A percentile compares a stretch with the other conserved stretches of the same genome.
phyloP scores from a whole-genome alignment of 1,140 invertebrate genomes.

The Brachystomella parvula region DNA sequence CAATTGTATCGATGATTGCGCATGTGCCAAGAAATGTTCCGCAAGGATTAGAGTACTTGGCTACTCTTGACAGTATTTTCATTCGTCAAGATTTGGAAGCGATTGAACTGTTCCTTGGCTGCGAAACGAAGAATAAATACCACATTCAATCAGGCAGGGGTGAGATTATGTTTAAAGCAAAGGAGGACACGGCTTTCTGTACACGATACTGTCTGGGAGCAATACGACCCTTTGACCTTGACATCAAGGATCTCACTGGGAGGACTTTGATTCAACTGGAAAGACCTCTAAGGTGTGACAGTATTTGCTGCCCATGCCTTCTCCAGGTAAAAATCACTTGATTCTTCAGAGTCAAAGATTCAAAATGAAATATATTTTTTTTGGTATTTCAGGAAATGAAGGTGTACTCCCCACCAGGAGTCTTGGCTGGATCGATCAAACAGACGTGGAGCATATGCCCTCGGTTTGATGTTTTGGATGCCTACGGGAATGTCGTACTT shows the following conservation, averaged over 20 bases:
- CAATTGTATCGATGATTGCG: too few species aligned
- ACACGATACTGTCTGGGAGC: constrained; percentile 66
- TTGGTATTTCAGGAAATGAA: neutral
- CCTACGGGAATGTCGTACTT: constrained; percentile 63
- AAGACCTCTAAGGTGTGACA: constrained; percentile 64
- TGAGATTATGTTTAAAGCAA: constrained; percentile 73
- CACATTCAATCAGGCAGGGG: constrained; percentile 51
- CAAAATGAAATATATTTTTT: neutral
- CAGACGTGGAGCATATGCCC: constrained; percentile 78
- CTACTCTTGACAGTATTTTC: constrained; percentile 75
- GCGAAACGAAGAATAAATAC: constrained; percentile 38
- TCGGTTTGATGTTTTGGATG: constrained; percentile 68
- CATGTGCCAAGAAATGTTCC: constrained; percentile 64
- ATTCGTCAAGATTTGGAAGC: constrained; percentile 80
- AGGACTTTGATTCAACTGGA: constrained; percentile 70
- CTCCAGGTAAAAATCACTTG: constrained; percentile 54
- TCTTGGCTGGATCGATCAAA: constrained; percentile 53
- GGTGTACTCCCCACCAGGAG: constrained; percentile 32
- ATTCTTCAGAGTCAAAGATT: neutral
- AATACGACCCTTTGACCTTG: constrained; percentile 72
- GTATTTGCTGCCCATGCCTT: constrained; percentile 74
- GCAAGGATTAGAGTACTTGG: constrained; percentile 85
- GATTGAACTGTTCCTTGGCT: constrained; percentile 53
- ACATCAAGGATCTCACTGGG: constrained; percentile 66
- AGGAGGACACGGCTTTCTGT: constrained; percentile 72